Evolutionary conservation across 2,888 invertebrate genomes (phyloP).

Genomic region (Epistrophella euchroma): DNA sequence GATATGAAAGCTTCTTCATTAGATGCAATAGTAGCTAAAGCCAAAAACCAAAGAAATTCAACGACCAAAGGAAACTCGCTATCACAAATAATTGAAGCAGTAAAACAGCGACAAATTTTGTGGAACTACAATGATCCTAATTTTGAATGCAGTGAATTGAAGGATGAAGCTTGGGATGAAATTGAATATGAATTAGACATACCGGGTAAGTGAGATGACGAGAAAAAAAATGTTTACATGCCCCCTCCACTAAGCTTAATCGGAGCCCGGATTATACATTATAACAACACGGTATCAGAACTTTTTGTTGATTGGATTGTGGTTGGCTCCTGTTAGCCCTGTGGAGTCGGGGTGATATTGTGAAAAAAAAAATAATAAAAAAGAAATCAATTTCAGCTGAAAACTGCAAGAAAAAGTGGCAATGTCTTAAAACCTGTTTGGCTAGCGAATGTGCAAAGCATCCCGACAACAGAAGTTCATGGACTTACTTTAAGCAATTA

Average conservation of each 20-base stretch:
- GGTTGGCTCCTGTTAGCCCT: too few relatives aligned
- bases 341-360: background rate
- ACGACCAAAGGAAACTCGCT: background rate
- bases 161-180: constrained; percentile 1
- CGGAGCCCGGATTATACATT: too few relatives aligned
- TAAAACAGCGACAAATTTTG: background rate
- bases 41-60: background rate
- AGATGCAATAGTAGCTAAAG: background rate
- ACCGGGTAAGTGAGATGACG: background rate
- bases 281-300: too few relatives aligned
- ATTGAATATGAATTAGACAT: background rate
- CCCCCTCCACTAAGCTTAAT: too few relatives aligned
- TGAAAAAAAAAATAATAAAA: background rate
- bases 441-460: background rate
- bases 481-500: constrained; percentile 4
- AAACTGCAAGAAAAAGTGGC: constrained; percentile 8
- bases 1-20: background rate
- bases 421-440: background rate
- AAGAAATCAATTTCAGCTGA: background rate
- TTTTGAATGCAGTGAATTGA: background rate
- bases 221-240: background rate
- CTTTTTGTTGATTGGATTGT: too few relatives aligned
- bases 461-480: background rate
- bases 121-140: constrained; percentile 3
- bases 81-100: background rate